phyloP scores from a whole-genome alignment of 2,113 vertebrate species.

The Gila orcuttii region DNA sequence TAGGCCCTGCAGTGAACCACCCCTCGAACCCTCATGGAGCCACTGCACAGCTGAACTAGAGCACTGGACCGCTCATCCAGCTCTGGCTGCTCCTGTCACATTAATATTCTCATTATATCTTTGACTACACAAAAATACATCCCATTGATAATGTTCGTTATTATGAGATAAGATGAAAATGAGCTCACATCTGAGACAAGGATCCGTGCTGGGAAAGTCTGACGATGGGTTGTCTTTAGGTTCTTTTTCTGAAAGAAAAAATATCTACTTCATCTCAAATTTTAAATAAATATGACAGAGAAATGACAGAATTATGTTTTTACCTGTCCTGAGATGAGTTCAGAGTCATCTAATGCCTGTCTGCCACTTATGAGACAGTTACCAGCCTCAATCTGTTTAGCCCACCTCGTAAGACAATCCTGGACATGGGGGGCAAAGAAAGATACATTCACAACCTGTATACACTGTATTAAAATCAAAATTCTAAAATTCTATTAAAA shows the following conservation, averaged over 20 bases:
- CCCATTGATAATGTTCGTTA: background rate
- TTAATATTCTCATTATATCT: slow-evolving; percentile 20
- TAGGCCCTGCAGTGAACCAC: slow-evolving; percentile 86
- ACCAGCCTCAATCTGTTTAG: slow-evolving; percentile 82
- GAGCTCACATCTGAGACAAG: slow-evolving; percentile 82
- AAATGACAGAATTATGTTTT: slow-evolving; percentile 42
- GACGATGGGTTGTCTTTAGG: slow-evolving; percentile 72
- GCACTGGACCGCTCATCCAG: slow-evolving; percentile 71
- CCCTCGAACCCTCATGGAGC: slow-evolving; percentile 82
- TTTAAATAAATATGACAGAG: slow-evolving; percentile 22
- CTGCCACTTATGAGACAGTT: slow-evolving; percentile 87
- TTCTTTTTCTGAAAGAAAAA: slow-evolving; percentile 79
- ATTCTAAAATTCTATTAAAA: too few relatives aligned
- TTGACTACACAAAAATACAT: background rate
- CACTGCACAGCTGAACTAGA: slow-evolving; percentile 80
- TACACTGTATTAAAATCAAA: background rate
- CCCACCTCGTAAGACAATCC: slow-evolving; percentile 86
- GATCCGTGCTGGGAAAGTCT: slow-evolving; percentile 77
- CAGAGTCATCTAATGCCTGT: slow-evolving; percentile 78
- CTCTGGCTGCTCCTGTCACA: slow-evolving; percentile 67
- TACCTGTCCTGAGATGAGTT: slow-evolving; percentile 85
- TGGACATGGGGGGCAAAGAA: slow-evolving; percentile 66
- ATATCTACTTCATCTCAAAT: background rate
- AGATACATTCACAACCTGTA: background rate
- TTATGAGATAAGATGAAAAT: slow-evolving; percentile 43